These are phyloP conservation scores for Leucosticte australis DNA, from an alignment of 2,113 vertebrate species.

Conservation along the genomic window DNA sequence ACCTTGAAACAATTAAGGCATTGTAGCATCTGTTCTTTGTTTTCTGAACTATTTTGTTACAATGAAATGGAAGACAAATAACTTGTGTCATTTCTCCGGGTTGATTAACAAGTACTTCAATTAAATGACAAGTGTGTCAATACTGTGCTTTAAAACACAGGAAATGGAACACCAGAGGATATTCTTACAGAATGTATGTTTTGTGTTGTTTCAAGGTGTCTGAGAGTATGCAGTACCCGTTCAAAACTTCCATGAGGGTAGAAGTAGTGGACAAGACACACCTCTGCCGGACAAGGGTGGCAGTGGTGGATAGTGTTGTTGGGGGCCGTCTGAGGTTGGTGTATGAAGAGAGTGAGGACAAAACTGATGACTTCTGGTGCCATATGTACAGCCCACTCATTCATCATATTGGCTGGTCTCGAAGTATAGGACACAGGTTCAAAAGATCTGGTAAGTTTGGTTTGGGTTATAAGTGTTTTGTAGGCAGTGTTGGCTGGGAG, in stretches of 20 bases:
- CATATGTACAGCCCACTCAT: conserved; percentile 98
- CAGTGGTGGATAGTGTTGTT: conserved; percentile 91
- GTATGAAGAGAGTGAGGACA: conserved; percentile 94
- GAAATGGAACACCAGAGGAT: not conserved
- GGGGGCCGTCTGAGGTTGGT: conserved; percentile 91
- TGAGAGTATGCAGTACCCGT: conserved; percentile 93
- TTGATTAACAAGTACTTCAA: not conserved
- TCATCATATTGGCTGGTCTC: conserved; percentile 95
- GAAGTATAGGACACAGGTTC: conserved; percentile 96
- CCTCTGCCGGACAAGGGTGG: conserved; percentile 93
- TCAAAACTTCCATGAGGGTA: conserved; percentile 96
- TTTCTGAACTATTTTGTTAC: not conserved
- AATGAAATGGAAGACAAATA: not conserved
- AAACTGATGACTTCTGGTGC: conserved; percentile 98
- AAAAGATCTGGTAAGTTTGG: conserved; percentile 89
- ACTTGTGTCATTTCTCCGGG: not conserved
- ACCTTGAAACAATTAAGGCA: not conserved
- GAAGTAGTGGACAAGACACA: conserved; percentile 98
- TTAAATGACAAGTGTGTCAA: not conserved
- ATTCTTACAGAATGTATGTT: not conserved
- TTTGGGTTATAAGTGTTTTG: not conserved
- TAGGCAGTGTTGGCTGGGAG: not conserved
- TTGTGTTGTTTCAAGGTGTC: conserved; percentile 80
- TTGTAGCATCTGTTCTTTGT: not conserved
- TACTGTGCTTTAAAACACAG: not conserved